Evolutionary conservation across 2,888 invertebrate species (phyloP), one percentile per base, ranked within the genome.

Genomic region (Camponotus fellah): DNA sequence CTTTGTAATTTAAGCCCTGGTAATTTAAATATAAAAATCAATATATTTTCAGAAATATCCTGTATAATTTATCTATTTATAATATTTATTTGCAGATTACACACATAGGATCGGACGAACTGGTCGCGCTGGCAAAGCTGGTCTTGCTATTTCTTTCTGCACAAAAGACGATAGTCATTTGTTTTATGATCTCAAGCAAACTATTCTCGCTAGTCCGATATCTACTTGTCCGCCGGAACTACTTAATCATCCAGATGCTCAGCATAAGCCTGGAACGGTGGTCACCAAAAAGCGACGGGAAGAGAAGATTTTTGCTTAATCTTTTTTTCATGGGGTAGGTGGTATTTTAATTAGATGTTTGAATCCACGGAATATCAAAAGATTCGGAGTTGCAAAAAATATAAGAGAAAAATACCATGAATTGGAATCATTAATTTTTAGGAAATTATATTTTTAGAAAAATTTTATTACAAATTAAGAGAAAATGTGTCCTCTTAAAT

Each of bases 101-200:
- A 98, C 99, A 0, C 98, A 99, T 97, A 98, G 99, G 96, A 99
- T 99, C 93, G 99, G 99, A 95, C 97, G 99, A 96, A 99, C 99
- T 0, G 99, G 99, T 92, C 98, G 99, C 95, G 99, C 99, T 0
- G 99, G 99, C 71, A 99, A 99, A 95, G 97, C 97, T 91, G 99
- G 99, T 95, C 97, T 98, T 91, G 99, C 99, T 26, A 97, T 99
- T 88, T 98, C 99, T 17, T 99, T 99, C 95, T 97, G 99, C 75
- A 99, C 99, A 0, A 99, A 99, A 94, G 99, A 99, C 89, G 99
- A 99, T 95, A 98, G 98, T 32, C 96, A 96, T 21, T 95, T 99
- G 80, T 99, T 99, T 96, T 99, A 99, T 94, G 99, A 99, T 95
- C 96, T 99, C 89, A 99, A 99, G 95, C 99, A 99, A 95, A 97